These are phyloP conservation scores for Drosophila koepferae DNA, from an alignment of 2,888 invertebrate genomes.

Conservation along the genomic window DNA sequence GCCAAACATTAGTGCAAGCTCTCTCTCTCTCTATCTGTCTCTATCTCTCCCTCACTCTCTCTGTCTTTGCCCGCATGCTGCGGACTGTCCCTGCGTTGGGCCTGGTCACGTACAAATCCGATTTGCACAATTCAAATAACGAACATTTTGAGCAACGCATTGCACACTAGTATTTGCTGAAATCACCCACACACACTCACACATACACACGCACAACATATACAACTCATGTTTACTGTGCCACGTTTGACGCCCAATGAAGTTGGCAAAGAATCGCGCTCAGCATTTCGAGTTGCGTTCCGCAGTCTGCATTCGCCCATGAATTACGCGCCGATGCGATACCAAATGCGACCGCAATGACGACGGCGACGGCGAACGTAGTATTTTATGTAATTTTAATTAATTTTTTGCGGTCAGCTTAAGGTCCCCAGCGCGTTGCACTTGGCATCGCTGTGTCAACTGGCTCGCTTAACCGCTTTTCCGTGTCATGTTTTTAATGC, in stretches of 20 bases:
- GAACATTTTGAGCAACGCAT: constrained; percentile 60
- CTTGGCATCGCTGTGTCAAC: constrained; percentile 34
- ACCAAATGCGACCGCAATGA: not conserved
- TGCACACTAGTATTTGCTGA: constrained; percentile 63
- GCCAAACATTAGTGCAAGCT: constrained; percentile 73
- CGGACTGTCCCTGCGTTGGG: constrained; percentile 13
- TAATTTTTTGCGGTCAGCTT: constrained; percentile 78
- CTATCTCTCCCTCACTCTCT: not conserved
- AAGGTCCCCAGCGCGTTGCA: constrained; percentile 55
- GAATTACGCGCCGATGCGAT: constrained; percentile 48
- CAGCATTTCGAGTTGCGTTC: constrained; percentile 22
- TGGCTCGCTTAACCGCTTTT: constrained; percentile 33
- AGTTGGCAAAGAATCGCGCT: constrained; percentile 42
- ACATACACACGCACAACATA: not conserved
- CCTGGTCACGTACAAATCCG: constrained; percentile 77
- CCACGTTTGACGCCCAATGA: constrained; percentile 50
- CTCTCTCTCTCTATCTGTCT: not conserved
- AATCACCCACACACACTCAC: constrained; percentile 43
- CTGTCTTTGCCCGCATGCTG: constrained; percentile 17
- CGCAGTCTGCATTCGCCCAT: constrained; percentile 47
- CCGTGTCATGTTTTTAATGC: constrained; percentile 51
- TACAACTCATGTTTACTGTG: constrained; percentile 35
- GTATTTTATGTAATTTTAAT: constrained; percentile 73
- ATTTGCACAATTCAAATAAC: constrained; percentile 81
- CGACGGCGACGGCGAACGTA: constrained; percentile 5